Percentiles rank a stretch among this genome's conserved stretches.
Evolutionary conservation across 1,140 invertebrate genomes (phyloP).

Genomic region (Lordiphosa mommai): DNA sequence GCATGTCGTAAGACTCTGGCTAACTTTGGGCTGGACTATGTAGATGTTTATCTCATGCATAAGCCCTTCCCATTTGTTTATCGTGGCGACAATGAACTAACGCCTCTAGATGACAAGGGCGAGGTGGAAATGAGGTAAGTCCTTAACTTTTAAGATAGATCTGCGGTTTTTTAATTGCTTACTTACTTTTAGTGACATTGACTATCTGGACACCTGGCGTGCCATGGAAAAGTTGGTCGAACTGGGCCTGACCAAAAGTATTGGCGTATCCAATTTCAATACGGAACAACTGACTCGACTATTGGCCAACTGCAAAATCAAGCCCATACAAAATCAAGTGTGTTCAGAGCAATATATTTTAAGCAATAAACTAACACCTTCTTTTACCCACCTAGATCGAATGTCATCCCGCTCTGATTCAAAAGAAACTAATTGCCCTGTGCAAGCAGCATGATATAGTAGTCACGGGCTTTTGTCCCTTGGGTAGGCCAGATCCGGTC

Average conservation of each 20-base stretch:
- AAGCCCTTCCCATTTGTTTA: slow-evolving; percentile 87
- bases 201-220: slow-evolving; percentile 91
- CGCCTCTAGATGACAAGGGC: slow-evolving; percentile 82
- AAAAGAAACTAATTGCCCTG: slow-evolving; percentile 85
- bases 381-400: slow-evolving; percentile 81
- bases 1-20: slow-evolving; percentile 84
- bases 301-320: slow-evolving; percentile 84
- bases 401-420: slow-evolving; percentile 88
- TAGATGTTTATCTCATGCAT: slow-evolving; percentile 93
- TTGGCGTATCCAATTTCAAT: slow-evolving; percentile 93
- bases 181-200: slow-evolving; percentile 81
- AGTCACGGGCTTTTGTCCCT: slow-evolving; percentile 89
- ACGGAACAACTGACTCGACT: slow-evolving; percentile 86
- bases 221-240: slow-evolving; percentile 87
- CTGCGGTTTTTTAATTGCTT: neutral
- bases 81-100: slow-evolving; percentile 77
- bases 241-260: slow-evolving; percentile 86
- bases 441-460: slow-evolving; percentile 85
- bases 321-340: slow-evolving; percentile 87
- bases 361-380: neutral
- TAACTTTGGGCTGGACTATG: slow-evolving; percentile 86
- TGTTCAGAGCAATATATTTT: slow-evolving; percentile 3
- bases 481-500: slow-evolving; percentile 87
- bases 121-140: slow-evolving; percentile 80
- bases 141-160: neutral